Percentiles rank a stretch among this genome's conserved stretches.
phyloP scores from a whole-genome alignment of 2,797 vertebrate species.

The Sebastes flavidus region DNA sequence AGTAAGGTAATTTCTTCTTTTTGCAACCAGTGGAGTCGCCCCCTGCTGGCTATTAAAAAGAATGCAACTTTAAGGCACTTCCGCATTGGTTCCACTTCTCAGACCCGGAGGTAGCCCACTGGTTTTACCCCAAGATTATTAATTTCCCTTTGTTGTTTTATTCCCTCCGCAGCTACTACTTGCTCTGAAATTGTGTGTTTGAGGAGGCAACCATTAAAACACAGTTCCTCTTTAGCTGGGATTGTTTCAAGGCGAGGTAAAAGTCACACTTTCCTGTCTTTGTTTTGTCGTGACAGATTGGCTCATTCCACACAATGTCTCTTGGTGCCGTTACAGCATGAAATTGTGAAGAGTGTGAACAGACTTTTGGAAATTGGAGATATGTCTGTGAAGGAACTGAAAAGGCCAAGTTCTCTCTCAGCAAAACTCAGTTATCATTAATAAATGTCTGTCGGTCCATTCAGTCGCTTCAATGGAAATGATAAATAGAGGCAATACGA shows the following conservation, averaged over 20 bases:
- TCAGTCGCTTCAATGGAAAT: background rate
- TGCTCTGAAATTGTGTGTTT: background rate
- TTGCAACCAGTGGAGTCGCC: too few relatives aligned
- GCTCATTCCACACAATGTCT: background rate
- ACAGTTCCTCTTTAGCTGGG: background rate
- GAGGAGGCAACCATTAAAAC: background rate
- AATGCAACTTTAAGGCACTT: too few relatives aligned
- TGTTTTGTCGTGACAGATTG: constrained; percentile 16
- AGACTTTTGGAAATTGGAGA: constrained; percentile 14
- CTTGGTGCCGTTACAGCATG: background rate
- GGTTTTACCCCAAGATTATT: background rate
- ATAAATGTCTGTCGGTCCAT: background rate
- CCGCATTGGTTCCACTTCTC: too few relatives aligned
- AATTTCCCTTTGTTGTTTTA: background rate
- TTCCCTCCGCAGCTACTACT: background rate
- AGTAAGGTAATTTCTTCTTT: too few relatives aligned
- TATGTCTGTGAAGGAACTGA: background rate
- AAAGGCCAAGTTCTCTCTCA: background rate
- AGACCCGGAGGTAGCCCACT: too few relatives aligned
- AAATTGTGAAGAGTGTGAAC: constrained; percentile 10
- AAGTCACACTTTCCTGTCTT: constrained; percentile 4
- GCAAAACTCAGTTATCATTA: constrained; percentile 3
- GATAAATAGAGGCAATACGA: constrained; percentile 5
- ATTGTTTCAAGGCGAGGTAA: background rate
- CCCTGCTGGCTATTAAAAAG: too few relatives aligned